Evolutionary conservation across 92 coral and sea anemone species (phyloP), one percentile per base, ranked within the genome.

Genomic region (Siderastrea radians): DNA sequence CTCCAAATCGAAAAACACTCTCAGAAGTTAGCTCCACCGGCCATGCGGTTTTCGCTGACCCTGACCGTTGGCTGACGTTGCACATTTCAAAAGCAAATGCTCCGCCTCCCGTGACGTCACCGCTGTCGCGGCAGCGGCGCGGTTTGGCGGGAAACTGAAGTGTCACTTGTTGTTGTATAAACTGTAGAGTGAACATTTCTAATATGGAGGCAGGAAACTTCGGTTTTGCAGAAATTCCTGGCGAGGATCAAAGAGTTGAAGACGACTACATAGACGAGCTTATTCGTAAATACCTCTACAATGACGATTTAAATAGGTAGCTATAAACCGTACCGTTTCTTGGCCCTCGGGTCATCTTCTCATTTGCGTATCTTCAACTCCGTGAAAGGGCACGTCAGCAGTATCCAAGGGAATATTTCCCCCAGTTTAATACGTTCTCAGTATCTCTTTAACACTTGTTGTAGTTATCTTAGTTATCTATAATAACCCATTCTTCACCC

Each of bases 21-120:
- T 16, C 58, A 16, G n/a, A 57, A 43, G 75, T 71, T 54, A 49
- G 50, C 61, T 73, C 52, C 64, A 13, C 74, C 38, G 38, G 38
- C 38, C 87, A 84, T 72, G 87, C 81, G 74, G 73, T 19, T 62
- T 74, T 72, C 86, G 38, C 38, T 26, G 38, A 45, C 72, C 11
- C 72, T 6, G 72, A 64, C 80, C 73, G 79, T 73, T 73, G 73
- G 74, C 70, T 84, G 87, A 84, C 87, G 87, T 84, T 84, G 87
- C 17, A 15, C 80, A 74, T 84, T 84, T 84, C 87, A 84, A 84
- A 84, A 60, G 6, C 50, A 60, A 67, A 65, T 26, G 72, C 81
- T 53, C 79, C 81, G 44, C 81, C 87, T 84, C 69, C 81, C 64
- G 74, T 84, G 62, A 84, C 87, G 87, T 84, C 87, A 84, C 73